A percentile compares a stretch with the other conserved stretches of the same genome.
phyloP scores from a whole-genome alignment of 2,888 invertebrate genomes.

The Empis stercorea region DNA sequence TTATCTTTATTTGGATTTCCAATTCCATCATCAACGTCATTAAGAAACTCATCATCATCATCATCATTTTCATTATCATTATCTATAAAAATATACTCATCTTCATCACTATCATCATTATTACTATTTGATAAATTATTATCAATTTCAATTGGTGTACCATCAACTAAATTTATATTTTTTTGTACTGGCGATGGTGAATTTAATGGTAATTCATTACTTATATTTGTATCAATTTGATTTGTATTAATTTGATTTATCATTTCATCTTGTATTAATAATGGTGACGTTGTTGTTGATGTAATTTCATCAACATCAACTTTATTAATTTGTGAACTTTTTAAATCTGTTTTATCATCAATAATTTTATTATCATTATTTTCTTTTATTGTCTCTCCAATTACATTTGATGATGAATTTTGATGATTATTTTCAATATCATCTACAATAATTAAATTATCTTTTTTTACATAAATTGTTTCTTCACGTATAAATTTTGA shows the following conservation, averaged over 20 bases:
- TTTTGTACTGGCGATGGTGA: conserved; percentile 17
- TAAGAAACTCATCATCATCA: not conserved
- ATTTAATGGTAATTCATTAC: conserved; percentile 20
- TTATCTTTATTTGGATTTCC: not conserved
- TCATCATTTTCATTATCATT: conserved; percentile 3
- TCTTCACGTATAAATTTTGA: conserved; percentile 45
- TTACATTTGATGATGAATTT: not conserved
- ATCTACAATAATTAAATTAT: conserved; percentile 33
- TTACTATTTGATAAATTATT: conserved; percentile 16
- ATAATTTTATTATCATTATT: not conserved
- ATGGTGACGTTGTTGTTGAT: conserved; percentile 7
- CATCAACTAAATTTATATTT: conserved; percentile 45
- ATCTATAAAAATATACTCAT: conserved; percentile 8
- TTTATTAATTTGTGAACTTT: conserved; percentile 9
- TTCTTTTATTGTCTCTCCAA: too few species aligned
- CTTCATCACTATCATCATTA: conserved; percentile 14
- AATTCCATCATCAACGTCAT: not conserved
- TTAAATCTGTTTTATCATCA: not conserved
- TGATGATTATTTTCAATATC: conserved; percentile 3
- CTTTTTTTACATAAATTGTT: conserved; percentile 37
- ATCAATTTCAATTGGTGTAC: conserved; percentile 43
- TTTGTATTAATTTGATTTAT: conserved; percentile 7
- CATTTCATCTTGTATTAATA: conserved; percentile 18
- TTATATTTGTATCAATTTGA: conserved; percentile 15
- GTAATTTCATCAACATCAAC: conserved; percentile 1